Evolutionary conservation across 2,888 invertebrate genomes (phyloP).

Genomic region (Zaprionus obscuricornis): DNA sequence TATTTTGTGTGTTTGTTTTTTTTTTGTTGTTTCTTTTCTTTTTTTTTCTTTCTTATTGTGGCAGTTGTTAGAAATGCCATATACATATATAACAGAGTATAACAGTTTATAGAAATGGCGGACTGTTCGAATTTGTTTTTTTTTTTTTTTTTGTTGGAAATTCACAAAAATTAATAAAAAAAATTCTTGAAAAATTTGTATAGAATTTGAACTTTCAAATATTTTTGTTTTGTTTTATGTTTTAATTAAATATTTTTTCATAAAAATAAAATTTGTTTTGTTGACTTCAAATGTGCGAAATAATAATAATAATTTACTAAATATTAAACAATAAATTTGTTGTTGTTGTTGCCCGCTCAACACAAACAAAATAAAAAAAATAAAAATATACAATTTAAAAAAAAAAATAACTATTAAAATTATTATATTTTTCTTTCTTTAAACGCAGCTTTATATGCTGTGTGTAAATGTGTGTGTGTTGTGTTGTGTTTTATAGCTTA

Average conservation of each 20-base stretch:
- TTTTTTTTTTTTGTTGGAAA: neutral
- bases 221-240: neutral
- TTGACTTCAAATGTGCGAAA: constrained; percentile 38
- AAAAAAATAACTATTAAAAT: constrained; percentile 17
- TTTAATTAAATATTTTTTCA: constrained; percentile 6
- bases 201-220: constrained; percentile 8
- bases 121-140: neutral
- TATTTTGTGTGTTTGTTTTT: neutral
- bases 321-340: constrained; percentile 46
- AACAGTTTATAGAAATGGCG: constrained; percentile 46
- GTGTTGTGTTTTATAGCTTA: constrained; percentile 23
- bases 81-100: constrained; percentile 41
- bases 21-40: constrained; percentile 14
- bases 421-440: constrained; percentile 8
- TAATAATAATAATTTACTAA: constrained; percentile 65
- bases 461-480: constrained; percentile 20
- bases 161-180: constrained; percentile 1
- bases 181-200: too few relatives aligned
- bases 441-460: constrained; percentile 45
- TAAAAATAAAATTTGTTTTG: constrained; percentile 6
- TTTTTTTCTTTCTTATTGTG: constrained; percentile 26
- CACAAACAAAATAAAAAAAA: constrained; percentile 41
- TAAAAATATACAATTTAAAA: constrained; percentile 36
- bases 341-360: too few relatives aligned
- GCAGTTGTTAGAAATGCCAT: constrained; percentile 60